Evolutionary conservation across 2,113 vertebrate genomes (phyloP), one percentile per base, ranked within the genome.

Genomic region (Laticauda laticaudata): DNA sequence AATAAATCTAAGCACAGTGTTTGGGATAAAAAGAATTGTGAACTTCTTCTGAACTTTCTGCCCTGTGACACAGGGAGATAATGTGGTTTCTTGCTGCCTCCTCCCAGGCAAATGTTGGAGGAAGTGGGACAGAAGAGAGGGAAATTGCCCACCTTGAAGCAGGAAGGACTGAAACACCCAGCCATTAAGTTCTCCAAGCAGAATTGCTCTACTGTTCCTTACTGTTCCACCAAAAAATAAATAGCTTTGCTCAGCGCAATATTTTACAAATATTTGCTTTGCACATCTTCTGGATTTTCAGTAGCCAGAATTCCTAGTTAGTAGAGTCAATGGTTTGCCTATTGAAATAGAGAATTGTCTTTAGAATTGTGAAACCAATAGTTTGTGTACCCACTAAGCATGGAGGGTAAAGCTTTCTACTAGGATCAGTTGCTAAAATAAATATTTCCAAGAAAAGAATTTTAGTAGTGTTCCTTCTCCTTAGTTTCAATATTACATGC

Each of bases 21-120:
- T 95, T 94, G 90, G 94, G 85, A 93, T 64, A 95, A 96, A 97
- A 96, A 93, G 69, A 94, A 95, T 92, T 92, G 12, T 90, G 86
- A 93, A 93, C 93, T 95, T 96, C 94, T 94, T 94, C 55, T 93
- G 93, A 97, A 96, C 93, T 64, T 95, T 94, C 61, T 92, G 54
- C 90, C 94, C 64, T 90, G 90, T 92, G 91, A 51, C 93, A 88
- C 1, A 53, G 64, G 93, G 93, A 93, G 53, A 29, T 6, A 59
- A 61, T 39, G 88, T 88, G n/a, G 9, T 39, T 55, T 21, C n/a
- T 85, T 88, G 14, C 23, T 88, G 2, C 18, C 75, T 75, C 23
- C 48, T 55, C 4, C n/a, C 34, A 21, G 20, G 43, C 75, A 43
- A 81, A 81, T 81, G 34, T 21, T 21, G 34, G 34, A 20, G 48